Conservation (phyloP, 1,140 invertebrate genomes). For the Ylistrum balloti region DNA sequence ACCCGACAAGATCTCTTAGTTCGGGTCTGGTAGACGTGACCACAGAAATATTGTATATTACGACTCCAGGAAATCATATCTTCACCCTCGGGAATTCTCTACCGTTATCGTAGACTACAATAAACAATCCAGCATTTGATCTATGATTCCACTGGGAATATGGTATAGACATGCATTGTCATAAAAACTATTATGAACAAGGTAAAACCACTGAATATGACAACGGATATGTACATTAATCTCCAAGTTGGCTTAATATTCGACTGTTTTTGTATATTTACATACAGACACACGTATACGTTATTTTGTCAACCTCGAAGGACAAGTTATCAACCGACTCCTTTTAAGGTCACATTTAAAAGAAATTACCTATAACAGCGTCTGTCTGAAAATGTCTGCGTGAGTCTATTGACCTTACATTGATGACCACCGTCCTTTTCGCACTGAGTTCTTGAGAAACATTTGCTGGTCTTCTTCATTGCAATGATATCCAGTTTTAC, state of each 20-base stretch:
- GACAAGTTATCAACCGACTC: not conserved
- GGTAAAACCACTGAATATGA: not conserved
- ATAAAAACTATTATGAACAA: conserved; percentile 36
- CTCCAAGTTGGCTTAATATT: not conserved
- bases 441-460: no score
- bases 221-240: not conserved
- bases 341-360: not conserved
- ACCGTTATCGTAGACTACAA: not conserved
- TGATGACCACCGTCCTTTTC: no score
- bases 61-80: not conserved
- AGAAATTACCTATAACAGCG: no score
- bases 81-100: not conserved
- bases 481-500: no score
- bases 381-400: no score
- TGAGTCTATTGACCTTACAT: no score
- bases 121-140: not conserved
- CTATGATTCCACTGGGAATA: not conserved
- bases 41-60: not conserved
- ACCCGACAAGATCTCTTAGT: not conserved
- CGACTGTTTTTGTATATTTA: no score
- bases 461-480: not conserved
- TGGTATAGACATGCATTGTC: not conserved
- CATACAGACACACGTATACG: no score
- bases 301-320: not conserved
- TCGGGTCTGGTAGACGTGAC: not conserved